Evolutionary conservation across 2,113 vertebrate genomes (phyloP), one percentile per base, ranked within the genome.

Genomic region (Canis aureus): DNA sequence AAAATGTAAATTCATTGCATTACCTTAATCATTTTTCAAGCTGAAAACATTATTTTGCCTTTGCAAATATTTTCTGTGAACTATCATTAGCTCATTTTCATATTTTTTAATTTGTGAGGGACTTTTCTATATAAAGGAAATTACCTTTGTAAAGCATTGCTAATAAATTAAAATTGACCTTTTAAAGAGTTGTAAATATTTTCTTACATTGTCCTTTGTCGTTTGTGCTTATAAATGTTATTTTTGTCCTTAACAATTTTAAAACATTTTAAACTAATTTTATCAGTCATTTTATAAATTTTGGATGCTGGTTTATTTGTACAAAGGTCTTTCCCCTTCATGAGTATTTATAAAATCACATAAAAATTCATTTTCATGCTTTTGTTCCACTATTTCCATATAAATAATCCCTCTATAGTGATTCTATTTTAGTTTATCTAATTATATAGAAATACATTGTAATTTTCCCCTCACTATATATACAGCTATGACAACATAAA

Each of bases 21-120:
- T 79, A 15, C 53, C 29, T 64, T n/a, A 90, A 49, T 86, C n/a
- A 83, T 91, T 60, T 76, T 53, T 82, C 35, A 82, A 38, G 66
- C 15, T 59, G 17, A 81, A 91, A 92, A 53, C 15, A 55, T 69
- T 67, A 6, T 55, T 81, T 38, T 20, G 57, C 29, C 23, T 91
- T 73, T 94, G 22, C 51, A 74, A 94, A 66, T 94, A 25, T 66
- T 88, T 94, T 23, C 51, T 84, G 9, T 82, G 83, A 92, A 69
- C 29, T 91, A 76, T 1, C 0, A 51, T 67, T 67, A 82, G 20
- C 29, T 76, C 51, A n/a, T 87, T 91, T 91, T 60, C 8, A 23
- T 55, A n/a, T 64, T 79, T 73, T 74, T 84, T 43, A 32, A 85
- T 90, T 74, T 94, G 51, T 66, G 64, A 80, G 8, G 43, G 32